These are phyloP conservation scores for Cacoxenus indagator DNA, from an alignment of 2,888 invertebrate species.

Conservation along the genomic window DNA sequence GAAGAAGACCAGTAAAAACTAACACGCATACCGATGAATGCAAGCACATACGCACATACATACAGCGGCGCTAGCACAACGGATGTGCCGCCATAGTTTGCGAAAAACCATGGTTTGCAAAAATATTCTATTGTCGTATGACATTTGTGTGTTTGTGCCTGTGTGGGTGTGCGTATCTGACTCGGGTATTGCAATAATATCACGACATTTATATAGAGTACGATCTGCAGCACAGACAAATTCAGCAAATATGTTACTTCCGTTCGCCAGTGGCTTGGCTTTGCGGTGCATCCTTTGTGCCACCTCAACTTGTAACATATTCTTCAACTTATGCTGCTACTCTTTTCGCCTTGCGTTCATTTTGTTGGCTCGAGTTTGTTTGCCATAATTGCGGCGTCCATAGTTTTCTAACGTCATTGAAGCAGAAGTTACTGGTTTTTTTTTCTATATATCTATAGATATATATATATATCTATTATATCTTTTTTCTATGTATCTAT, in stretches of 20 bases:
- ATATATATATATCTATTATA: neutral
- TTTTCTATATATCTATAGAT: neutral
- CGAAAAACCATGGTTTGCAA: neutral
- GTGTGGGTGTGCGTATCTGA: conserved; percentile 16
- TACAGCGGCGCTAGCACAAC: conserved; percentile 29
- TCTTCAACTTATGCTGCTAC: neutral
- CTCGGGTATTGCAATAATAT: conserved; percentile 5
- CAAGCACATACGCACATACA: conserved; percentile 13
- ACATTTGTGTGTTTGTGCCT: neutral
- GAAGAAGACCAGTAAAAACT: conserved; percentile 56
- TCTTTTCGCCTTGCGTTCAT: neutral
- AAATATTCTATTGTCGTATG: conserved; percentile 8
- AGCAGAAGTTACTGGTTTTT: neutral
- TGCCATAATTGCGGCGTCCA: neutral
- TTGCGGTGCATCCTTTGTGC: conserved; percentile 1
- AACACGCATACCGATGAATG: conserved; percentile 28
- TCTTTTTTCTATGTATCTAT: neutral
- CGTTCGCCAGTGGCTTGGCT: neutral
- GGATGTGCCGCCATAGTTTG: conserved; percentile 7
- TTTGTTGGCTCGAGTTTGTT: neutral
- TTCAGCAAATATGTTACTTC: conserved; percentile 13
- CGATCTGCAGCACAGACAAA: conserved; percentile 1
- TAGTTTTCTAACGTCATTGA: conserved; percentile 4
- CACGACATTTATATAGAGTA: neutral
- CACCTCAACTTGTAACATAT: conserved; percentile 2